These are phyloP conservation scores for Gryllus bimaculatus DNA, from an alignment of 1,140 invertebrate genomes.

Conservation along the genomic window DNA sequence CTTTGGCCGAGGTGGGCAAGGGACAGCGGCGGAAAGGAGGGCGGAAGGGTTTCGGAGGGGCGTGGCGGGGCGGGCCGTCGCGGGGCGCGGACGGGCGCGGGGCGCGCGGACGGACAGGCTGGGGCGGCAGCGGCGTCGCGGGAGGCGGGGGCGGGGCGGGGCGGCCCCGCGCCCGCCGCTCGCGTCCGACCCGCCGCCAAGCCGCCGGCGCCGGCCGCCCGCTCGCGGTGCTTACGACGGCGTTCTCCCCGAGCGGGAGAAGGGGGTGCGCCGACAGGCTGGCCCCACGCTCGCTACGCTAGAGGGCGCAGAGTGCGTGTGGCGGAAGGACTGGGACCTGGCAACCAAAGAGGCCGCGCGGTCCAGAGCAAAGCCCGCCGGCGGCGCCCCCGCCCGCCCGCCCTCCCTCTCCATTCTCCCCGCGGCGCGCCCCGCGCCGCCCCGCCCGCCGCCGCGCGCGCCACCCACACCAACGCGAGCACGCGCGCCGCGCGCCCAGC, in stretches of 20 bases:
- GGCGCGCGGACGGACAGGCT: constrained; percentile 26
- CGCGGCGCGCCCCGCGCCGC: too few relatives aligned
- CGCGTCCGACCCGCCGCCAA: constrained; percentile 25
- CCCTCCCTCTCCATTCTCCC: too few relatives aligned
- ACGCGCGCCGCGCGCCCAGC: too few relatives aligned
- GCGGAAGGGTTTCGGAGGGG: constrained; percentile 31
- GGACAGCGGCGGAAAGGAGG: background rate
- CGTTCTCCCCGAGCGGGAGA: constrained; percentile 63
- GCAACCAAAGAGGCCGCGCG: constrained; percentile 22
- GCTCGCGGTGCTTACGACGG: constrained; percentile 31
- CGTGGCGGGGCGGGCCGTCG: constrained; percentile 28
- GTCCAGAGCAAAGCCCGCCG: background rate
- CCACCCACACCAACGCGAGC: background rate
- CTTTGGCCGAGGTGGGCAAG: background rate
- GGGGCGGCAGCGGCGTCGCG: constrained; percentile 25
- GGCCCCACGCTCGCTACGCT: constrained; percentile 54
- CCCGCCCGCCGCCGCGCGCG: too few relatives aligned
- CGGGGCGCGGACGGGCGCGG: constrained; percentile 30
- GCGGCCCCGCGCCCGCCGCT: constrained; percentile 25
- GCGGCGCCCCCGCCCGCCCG: too few relatives aligned
- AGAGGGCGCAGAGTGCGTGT: constrained; percentile 47
- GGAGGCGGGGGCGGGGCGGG: constrained; percentile 32
- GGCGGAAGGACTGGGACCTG: constrained; percentile 77
- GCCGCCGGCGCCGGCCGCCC: constrained; percentile 25
- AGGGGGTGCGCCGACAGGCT: constrained; percentile 74